phyloP scores from a whole-genome alignment of 2,888 invertebrate genomes.

The Tillus elongatus region DNA sequence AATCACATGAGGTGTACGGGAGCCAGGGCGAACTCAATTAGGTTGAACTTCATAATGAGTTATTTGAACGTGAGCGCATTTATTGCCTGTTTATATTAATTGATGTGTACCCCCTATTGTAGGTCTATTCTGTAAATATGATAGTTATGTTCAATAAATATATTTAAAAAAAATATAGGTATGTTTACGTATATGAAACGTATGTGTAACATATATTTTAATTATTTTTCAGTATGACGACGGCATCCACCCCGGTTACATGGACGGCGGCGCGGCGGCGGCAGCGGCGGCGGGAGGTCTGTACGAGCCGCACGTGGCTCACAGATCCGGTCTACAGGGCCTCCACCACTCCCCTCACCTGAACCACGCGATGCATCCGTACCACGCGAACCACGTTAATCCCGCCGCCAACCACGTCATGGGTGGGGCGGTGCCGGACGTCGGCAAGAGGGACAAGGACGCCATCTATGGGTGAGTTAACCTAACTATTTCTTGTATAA shows the following conservation, averaged over 20 bases:
- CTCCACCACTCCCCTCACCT: conserved; percentile 74
- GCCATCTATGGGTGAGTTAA: conserved; percentile 91
- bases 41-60: too few relatives aligned
- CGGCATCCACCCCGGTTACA: conserved; percentile 85
- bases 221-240: conserved; percentile 83
- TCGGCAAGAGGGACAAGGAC: conserved; percentile 96
- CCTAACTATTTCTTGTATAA: background rate
- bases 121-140: too few relatives aligned
- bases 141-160: too few relatives aligned
- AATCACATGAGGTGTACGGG: too few relatives aligned
- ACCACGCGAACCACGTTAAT: conserved; percentile 62
- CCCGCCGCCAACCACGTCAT: conserved; percentile 73
- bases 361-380: conserved; percentile 72
- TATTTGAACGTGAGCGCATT: too few relatives aligned
- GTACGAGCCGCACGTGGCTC: conserved; percentile 69
- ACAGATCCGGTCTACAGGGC: conserved; percentile 53
- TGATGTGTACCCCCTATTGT: too few relatives aligned
- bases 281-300: conserved; percentile 52
- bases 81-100: too few relatives aligned
- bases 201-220: too few relatives aligned
- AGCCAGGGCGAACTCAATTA: too few relatives aligned
- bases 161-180: too few relatives aligned
- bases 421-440: conserved; percentile 72
- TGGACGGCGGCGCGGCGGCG: conserved; percentile 67
- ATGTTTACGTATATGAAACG: too few relatives aligned